Percentiles rank a stretch among this genome's conserved stretches.
phyloP scores from a whole-genome alignment of 2,888 invertebrate genomes.

The Melanchra persicariae region DNA sequence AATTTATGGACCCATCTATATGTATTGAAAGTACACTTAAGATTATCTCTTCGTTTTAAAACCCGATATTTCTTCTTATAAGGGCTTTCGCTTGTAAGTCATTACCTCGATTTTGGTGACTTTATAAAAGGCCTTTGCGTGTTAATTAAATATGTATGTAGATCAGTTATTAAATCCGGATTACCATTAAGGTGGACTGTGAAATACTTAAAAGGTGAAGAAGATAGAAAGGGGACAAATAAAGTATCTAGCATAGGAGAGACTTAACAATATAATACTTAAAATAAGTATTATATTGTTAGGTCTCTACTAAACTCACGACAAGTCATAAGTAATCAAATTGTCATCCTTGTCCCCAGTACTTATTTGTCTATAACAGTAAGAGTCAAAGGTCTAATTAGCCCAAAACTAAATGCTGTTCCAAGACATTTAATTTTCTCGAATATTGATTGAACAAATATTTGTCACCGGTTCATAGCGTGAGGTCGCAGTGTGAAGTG shows the following conservation, averaged over 20 bases:
- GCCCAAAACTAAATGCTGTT: slow-evolving; percentile 8
- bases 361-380: not conserved
- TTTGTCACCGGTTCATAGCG: slow-evolving; percentile 50
- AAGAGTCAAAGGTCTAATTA: slow-evolving; percentile 4
- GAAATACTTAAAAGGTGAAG: not conserved
- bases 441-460: slow-evolving; percentile 54
- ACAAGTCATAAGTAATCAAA: not conserved
- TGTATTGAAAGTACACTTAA: slow-evolving; percentile 41
- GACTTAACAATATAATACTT: no score
- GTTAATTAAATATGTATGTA: slow-evolving; percentile 11
- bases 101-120: slow-evolving; percentile 20
- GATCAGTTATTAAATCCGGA: slow-evolving; percentile 3
- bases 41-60: slow-evolving; percentile 51
- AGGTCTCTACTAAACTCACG: no score
- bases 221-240: not conserved
- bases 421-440: slow-evolving; percentile 21
- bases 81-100: slow-evolving; percentile 40
- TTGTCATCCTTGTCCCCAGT: not conserved
- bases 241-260: not conserved
- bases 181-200: not conserved
- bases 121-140: slow-evolving; percentile 32
- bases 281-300: no score
- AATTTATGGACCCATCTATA: slow-evolving; percentile 48
- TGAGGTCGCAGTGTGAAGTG: slow-evolving; percentile 48
- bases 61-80: slow-evolving; percentile 32